Base-by-base conservation (phyloP, 2,113 vertebrate genomes). In the Noturus placidus region DNA sequence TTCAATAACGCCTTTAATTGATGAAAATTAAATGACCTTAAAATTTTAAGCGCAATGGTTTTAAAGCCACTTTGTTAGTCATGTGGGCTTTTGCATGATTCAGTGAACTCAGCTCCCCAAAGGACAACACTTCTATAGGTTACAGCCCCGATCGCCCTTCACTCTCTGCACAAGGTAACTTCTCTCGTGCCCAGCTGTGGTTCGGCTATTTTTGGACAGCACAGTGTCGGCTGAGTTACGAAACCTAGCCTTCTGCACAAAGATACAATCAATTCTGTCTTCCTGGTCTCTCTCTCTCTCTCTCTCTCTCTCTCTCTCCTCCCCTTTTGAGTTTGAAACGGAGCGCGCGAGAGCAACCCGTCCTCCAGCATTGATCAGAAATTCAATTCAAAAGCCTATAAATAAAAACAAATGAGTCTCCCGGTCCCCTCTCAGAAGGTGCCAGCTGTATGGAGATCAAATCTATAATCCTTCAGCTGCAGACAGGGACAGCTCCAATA, bases 331-430 rank as follows among this genome's bases (percentile, higher is more conserved):
- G 70, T 88, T 89, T 89, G 80, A 92, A 89, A 88, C 63, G 69
- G 87, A 87, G 89, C 74, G 87, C 65, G 59, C 86, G 72, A 87
- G 92, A 80, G 87, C 52, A 65, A 89, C 74, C 82, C 83, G 89
- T 91, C 90, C 91, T 92, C 89, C 63, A 72, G 74, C 89, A 93
- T 93, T 93, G 92, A 94, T 93, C 88, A 94, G 91, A 94, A 93
- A 94, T 93, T 93, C 91, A 93, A 93, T 92, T 92, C 91, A 93
- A 93, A 87, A 93, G 91, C 93, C 92, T 90, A 92, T 92, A 92
- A 90, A 93, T 91, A 91, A 90, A 92, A 93, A 93, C 91, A 93
- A 92, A 92, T 92, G 84, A 93, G 88, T 85, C 82, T 54, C 86
- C 88, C 70, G 30, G 87, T 91, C 82, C 56, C 74, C 77, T 91